A percentile compares a stretch with the other conserved stretches of the same genome.
Evolutionary conservation across 92 coral and sea anemone species (phyloP).

Genomic region (Heliopora coerulea): DNA sequence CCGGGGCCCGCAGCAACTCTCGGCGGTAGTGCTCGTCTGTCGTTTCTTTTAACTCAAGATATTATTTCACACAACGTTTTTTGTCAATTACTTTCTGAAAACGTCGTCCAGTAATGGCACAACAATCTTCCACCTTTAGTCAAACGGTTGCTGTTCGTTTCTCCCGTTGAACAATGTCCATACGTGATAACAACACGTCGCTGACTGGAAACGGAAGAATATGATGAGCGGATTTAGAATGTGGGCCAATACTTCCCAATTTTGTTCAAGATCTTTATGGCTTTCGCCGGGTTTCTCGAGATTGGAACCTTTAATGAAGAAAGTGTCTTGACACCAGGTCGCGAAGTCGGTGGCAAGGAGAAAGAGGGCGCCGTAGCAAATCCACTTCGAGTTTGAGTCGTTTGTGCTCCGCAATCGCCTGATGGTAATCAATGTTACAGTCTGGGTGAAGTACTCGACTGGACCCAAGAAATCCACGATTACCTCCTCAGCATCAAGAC

Average conservation of each 20-base stretch:
- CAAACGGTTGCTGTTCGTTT: too few relatives aligned
- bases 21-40: too few relatives aligned
- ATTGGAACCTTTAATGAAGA: neutral
- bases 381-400: constrained; percentile 4
- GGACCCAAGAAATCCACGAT: neutral
- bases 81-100: too few relatives aligned
- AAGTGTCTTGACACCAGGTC: constrained; percentile 23
- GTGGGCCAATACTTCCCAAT: neutral
- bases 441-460: constrained; percentile 7
- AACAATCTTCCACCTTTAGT: too few relatives aligned
- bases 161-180: constrained; percentile 1
- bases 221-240: constrained; percentile 28
- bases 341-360: constrained; percentile 30
- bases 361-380: constrained; percentile 8
- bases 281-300: constrained; percentile 26
- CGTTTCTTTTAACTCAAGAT: too few relatives aligned
- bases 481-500: neutral
- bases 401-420: constrained; percentile 12
- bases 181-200: constrained; percentile 27
- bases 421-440: constrained; percentile 18
- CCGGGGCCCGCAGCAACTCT: too few relatives aligned
- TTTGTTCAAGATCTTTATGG: neutral
- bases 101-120: too few relatives aligned
- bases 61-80: too few relatives aligned
- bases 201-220: constrained; percentile 39